Conservation (phyloP, 2,113 vertebrate species). For the Aix galericulata region DNA sequence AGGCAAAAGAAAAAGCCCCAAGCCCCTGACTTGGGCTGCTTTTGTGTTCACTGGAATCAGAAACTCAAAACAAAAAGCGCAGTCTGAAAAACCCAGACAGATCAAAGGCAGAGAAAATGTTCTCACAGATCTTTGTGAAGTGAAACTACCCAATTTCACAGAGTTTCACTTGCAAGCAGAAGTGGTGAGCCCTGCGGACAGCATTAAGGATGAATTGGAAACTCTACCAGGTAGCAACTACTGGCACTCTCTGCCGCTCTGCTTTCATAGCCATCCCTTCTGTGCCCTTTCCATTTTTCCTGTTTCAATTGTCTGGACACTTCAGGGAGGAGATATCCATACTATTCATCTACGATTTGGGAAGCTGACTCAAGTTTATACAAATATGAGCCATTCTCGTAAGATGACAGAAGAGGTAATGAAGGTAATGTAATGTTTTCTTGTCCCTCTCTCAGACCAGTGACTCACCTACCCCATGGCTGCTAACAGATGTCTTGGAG, state of each 20-base stretch:
- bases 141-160: slow-evolving; percentile 20
- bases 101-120: neutral
- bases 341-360: neutral
- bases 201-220: neutral
- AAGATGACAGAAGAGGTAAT: neutral
- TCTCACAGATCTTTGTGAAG: neutral
- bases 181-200: neutral
- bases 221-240: neutral
- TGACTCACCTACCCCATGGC: slow-evolving; percentile 5
- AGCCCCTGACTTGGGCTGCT: neutral
- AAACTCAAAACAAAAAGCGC: neutral
- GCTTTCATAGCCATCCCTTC: neutral
- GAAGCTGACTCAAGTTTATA: neutral
- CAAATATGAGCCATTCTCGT: neutral
- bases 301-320: neutral
- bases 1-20: neutral
- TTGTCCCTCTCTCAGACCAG: neutral
- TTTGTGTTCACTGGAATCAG: slow-evolving; percentile 5
- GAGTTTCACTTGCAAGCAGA: slow-evolving; percentile 13
- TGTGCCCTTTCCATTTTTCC: neutral
- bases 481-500: neutral
- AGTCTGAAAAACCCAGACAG: neutral
- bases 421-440: neutral
- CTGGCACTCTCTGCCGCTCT: neutral
- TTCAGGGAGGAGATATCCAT: neutral